These are phyloP conservation scores for Salvelinus namaycush DNA, from an alignment of 2,113 vertebrate species.

Conservation along the genomic window DNA sequence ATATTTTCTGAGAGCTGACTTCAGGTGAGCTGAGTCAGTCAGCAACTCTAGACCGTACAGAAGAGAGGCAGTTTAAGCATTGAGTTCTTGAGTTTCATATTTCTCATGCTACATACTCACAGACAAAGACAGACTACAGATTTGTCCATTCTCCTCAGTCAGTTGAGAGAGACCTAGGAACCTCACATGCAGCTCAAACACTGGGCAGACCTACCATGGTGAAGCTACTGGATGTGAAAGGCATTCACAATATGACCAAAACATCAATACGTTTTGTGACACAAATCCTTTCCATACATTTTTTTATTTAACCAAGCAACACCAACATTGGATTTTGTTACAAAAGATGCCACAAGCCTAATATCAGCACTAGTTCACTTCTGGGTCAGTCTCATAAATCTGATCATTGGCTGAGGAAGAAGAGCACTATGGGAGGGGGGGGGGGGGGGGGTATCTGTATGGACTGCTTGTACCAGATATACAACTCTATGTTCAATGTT, in stretches of 20 bases:
- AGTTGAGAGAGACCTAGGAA: not conserved
- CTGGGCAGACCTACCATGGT: not conserved
- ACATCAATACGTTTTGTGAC: too few species aligned
- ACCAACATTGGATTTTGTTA: too few species aligned
- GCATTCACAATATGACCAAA: not conserved
- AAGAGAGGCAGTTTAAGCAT: conserved; percentile 20
- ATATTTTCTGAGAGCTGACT: conserved; percentile 68
- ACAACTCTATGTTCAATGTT: too few species aligned
- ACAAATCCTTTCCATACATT: too few species aligned
- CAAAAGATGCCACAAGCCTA: too few species aligned
- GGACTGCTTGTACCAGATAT: too few species aligned
- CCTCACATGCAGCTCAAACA: not conserved
- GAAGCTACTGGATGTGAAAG: not conserved
- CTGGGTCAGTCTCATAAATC: too few species aligned
- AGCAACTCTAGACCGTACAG: conserved; percentile 34
- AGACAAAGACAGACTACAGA: not conserved
- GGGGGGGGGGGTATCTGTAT: not conserved
- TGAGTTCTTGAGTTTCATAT: conserved; percentile 20
- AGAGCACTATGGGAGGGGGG: too few species aligned
- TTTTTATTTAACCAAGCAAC: too few species aligned
- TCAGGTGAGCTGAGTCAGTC: conserved; percentile 42
- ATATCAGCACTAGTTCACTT: too few species aligned
- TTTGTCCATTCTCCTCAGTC: not conserved
- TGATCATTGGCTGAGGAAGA: too few species aligned
- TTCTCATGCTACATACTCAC: not conserved